These are phyloP conservation scores for Danio aesculapii DNA, from an alignment of 2,797 vertebrate genomes.

Conservation along the genomic window DNA sequence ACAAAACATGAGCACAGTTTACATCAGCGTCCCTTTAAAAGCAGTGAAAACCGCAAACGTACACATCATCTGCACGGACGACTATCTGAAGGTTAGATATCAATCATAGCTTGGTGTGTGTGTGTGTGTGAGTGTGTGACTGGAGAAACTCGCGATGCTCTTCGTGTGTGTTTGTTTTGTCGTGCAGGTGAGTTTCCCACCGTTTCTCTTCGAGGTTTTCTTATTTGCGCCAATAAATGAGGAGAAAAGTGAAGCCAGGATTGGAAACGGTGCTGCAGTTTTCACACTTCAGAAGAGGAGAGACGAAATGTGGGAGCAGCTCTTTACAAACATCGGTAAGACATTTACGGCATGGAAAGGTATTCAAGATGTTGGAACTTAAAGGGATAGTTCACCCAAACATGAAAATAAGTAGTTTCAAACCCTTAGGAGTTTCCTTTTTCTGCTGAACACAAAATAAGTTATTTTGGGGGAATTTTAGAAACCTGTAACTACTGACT, in stretches of 20 bases:
- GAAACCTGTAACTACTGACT: no score
- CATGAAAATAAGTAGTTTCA: no score
- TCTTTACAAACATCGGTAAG: conserved; percentile 76
- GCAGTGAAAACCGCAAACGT: conserved; percentile 71
- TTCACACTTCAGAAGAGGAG: conserved; percentile 88
- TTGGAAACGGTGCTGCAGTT: conserved; percentile 82
- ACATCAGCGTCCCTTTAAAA: conserved; percentile 83
- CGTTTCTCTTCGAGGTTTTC: conserved; percentile 91
- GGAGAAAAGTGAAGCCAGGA: conserved; percentile 83
- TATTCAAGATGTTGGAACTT: no score
- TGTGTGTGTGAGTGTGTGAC: no score
- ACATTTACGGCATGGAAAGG: conserved; percentile 1
- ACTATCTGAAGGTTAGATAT: conserved; percentile 87
- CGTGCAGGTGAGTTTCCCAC: conserved; percentile 86
- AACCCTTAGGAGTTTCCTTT: no score
- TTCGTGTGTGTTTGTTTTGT: neutral
- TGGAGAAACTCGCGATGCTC: neutral
- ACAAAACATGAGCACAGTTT: conserved; percentile 80
- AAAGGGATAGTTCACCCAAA: no score
- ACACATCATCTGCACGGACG: conserved; percentile 84
- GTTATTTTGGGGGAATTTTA: no score
- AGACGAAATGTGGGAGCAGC: conserved; percentile 80
- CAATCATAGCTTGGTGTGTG: neutral
- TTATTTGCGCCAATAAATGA: conserved; percentile 87
- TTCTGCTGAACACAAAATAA: no score